phyloP scores from a whole-genome alignment of 2,797 vertebrate genomes.

The Silurus aristotelis region DNA sequence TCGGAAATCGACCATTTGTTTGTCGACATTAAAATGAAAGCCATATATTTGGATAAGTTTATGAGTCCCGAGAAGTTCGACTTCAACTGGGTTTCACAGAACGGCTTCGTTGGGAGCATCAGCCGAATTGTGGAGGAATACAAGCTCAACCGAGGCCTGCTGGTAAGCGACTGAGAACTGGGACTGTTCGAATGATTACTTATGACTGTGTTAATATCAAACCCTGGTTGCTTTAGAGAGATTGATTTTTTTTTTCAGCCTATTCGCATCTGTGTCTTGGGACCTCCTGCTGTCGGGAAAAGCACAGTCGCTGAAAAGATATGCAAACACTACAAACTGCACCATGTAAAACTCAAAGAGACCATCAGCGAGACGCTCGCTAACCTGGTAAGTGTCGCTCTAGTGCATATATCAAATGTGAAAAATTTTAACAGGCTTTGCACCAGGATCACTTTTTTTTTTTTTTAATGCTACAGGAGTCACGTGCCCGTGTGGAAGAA shows the following conservation, averaged over 20 bases:
- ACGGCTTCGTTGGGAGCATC: conserved; percentile 85
- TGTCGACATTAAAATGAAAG: conserved; percentile 82
- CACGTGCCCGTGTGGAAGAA: conserved; percentile 43
- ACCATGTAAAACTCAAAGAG: conserved; percentile 80
- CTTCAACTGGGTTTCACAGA: conserved; percentile 81
- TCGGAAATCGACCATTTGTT: conserved; percentile 77
- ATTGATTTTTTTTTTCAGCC: conserved; percentile 70
- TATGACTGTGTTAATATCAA: background rate
- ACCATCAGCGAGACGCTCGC: conserved; percentile 77
- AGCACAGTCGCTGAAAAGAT: conserved; percentile 77
- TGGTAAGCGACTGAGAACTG: conserved; percentile 73
- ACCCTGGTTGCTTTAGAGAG: background rate
- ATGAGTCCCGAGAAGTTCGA: conserved; percentile 82
- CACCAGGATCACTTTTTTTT: background rate
- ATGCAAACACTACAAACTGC: conserved; percentile 83
- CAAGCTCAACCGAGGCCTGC: conserved; percentile 76
- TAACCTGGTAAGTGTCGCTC: conserved; percentile 74
- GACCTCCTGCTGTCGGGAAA: conserved; percentile 89
- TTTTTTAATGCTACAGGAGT: conserved; percentile 46
- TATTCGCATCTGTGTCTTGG: conserved; percentile 83
- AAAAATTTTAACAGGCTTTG: background rate
- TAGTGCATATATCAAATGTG: background rate
- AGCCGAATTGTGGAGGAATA: conserved; percentile 79
- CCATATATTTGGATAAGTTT: conserved; percentile 72
- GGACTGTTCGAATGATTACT: background rate